A percentile compares a stretch with the other conserved stretches of the same genome.
These are phyloP conservation scores for Gallinago media DNA, from an alignment of 2,113 vertebrate genomes.

Conservation along the genomic window DNA sequence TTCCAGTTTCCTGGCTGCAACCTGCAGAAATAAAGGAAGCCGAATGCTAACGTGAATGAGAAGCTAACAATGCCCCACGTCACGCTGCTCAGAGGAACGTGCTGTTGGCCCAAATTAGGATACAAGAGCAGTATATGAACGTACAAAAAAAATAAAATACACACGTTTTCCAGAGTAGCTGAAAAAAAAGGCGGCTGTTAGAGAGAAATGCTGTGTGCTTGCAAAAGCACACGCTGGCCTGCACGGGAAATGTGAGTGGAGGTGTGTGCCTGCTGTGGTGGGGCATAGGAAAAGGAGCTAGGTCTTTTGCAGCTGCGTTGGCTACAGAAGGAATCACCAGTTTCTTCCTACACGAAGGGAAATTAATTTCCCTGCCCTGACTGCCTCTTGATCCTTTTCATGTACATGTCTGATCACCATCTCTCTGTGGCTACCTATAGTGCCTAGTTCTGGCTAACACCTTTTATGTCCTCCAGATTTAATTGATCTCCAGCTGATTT, in stretches of 20 bases:
- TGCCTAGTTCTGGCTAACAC: not conserved
- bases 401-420: not conserved
- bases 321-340: not conserved
- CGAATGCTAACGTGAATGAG: conserved; percentile 61
- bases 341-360: conserved; percentile 13
- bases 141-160: conserved; percentile 40
- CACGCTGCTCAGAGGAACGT: not conserved
- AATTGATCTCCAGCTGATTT: not conserved
- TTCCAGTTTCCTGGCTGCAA: conserved; percentile 85
- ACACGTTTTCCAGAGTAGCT: not conserved
- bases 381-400: conserved; percentile 27
- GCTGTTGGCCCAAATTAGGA: conserved; percentile 15
- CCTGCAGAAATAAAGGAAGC: conserved; percentile 81
- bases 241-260: not conserved
- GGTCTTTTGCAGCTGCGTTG: conserved; percentile 36
- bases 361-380: conserved; percentile 13
- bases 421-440: not conserved
- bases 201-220: not conserved
- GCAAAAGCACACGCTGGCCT: not conserved
- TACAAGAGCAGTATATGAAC: not conserved
- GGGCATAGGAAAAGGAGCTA: not conserved
- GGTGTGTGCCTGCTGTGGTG: conserved; percentile 9
- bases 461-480: not conserved
- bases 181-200: not conserved
- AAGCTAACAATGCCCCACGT: conserved; percentile 55